Evolutionary conservation across 1,140 invertebrate species (phyloP).

Genomic region (Cryptotermes secundus): DNA sequence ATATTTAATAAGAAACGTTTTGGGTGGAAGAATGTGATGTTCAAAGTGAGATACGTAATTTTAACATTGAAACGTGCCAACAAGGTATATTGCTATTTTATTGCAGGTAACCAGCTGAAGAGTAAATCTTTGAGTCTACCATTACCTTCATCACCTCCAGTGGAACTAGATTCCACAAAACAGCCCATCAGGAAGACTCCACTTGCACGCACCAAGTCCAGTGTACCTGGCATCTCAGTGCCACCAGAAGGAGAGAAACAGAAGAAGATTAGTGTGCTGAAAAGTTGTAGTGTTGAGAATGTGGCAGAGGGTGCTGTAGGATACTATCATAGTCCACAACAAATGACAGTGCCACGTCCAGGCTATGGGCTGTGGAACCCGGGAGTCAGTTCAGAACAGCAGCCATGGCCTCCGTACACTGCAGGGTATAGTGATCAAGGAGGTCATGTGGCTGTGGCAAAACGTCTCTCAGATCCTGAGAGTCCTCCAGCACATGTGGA

Average conservation of each 20-base stretch:
- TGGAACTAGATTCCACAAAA: slow-evolving; percentile 34
- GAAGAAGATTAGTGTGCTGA: slow-evolving; percentile 46
- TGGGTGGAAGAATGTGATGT: no score
- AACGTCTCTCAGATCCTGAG: slow-evolving; percentile 49
- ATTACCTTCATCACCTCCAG: slow-evolving; percentile 41
- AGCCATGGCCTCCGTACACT: background rate
- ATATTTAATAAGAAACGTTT: no score
- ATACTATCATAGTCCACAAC: background rate
- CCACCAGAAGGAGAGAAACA: slow-evolving; percentile 5
- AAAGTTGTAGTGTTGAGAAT: slow-evolving; percentile 59
- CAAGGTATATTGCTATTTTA: no score
- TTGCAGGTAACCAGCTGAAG: slow-evolving; percentile 43
- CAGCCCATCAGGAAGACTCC: slow-evolving; percentile 51
- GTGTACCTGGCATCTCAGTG: slow-evolving; percentile 43
- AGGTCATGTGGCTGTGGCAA: slow-evolving; percentile 48
- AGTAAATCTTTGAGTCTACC: slow-evolving; percentile 52
- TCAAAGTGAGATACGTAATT: no score
- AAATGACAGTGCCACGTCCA: background rate
- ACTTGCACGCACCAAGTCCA: slow-evolving; percentile 59
- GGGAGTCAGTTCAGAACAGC: background rate
- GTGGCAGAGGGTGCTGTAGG: slow-evolving; percentile 44
- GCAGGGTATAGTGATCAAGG: slow-evolving; percentile 36
- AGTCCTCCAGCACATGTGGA: slow-evolving; percentile 40
- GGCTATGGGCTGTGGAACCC: slow-evolving; percentile 26
- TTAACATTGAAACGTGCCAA: no score